phyloP scores from a whole-genome alignment of 1,140 invertebrate genomes.

The Lethocerus indicus region DNA sequence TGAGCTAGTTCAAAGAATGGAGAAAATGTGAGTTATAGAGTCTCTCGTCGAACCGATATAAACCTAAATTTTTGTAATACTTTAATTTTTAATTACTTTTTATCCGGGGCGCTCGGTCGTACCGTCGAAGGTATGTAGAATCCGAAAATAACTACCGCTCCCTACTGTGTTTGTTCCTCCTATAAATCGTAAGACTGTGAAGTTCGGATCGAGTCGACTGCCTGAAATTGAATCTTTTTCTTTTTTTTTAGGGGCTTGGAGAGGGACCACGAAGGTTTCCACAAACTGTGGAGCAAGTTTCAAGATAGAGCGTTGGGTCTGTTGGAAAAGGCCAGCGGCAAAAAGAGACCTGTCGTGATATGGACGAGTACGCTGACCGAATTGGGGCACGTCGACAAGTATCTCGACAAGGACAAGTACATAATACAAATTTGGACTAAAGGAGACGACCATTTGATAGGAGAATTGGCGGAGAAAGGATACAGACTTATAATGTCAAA shows the following conservation, averaged over 20 bases:
- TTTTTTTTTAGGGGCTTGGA: slow-evolving; percentile 24
- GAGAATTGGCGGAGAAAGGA: slow-evolving; percentile 41
- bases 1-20: slow-evolving; percentile 42
- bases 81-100: too few relatives aligned
- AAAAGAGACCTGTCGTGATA: slow-evolving; percentile 44
- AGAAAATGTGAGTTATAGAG: slow-evolving; percentile 12
- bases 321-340: slow-evolving; percentile 24
- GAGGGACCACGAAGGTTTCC: slow-evolving; percentile 38
- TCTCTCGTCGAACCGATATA: too few relatives aligned
- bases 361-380: slow-evolving; percentile 69
- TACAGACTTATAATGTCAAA: slow-evolving; percentile 66
- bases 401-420: slow-evolving; percentile 51
- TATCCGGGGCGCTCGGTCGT: too few relatives aligned
- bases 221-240: too few relatives aligned
- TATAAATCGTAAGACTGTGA: too few relatives aligned
- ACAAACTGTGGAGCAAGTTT: slow-evolving; percentile 59
- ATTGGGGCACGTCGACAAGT: slow-evolving; percentile 39
- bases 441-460: slow-evolving; percentile 38
- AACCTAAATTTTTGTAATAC: too few relatives aligned
- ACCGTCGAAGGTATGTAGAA: too few relatives aligned
- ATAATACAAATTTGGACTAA: slow-evolving; percentile 69
- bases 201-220: too few relatives aligned
- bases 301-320: slow-evolving; percentile 12
- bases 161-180: too few relatives aligned
- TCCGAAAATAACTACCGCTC: too few relatives aligned